These are phyloP conservation scores for Heliconius congener DNA, from an alignment of 1,140 invertebrate genomes.

Conservation along the genomic window DNA sequence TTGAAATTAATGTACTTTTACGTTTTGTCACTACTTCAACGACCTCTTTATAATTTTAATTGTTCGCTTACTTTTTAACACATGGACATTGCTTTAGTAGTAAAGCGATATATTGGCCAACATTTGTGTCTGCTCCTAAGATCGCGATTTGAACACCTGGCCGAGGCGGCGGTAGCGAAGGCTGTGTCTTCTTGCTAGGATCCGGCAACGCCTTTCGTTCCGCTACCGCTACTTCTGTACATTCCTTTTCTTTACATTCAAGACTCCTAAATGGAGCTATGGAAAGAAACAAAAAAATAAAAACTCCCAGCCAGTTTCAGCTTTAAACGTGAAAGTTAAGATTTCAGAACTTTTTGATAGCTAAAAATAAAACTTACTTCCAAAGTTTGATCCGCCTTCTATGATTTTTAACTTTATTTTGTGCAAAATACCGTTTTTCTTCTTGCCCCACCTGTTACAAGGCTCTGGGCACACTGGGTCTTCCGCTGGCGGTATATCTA, in stretches of 20 bases:
- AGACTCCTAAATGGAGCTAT: conserved; percentile 66
- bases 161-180: conserved; percentile 48
- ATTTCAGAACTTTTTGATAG: conserved; percentile 6
- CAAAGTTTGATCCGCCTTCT: conserved; percentile 73
- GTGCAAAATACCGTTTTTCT: conserved; percentile 62
- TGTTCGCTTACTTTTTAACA: neutral
- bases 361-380: conserved; percentile 49
- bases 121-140: conserved; percentile 62
- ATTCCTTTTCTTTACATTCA: conserved; percentile 47
- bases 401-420: conserved; percentile 66
- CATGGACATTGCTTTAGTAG: conserved; percentile 58
- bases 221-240: conserved; percentile 44
- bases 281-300: neutral
- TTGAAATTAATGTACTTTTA: neutral
- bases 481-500: conserved; percentile 52
- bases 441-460: conserved; percentile 51
- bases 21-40: neutral
- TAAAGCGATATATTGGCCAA: conserved; percentile 65
- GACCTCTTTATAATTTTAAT: neutral
- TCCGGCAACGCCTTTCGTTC: conserved; percentile 53
- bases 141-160: conserved; percentile 67
- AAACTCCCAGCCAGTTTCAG: neutral
- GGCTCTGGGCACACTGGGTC: conserved; percentile 56
- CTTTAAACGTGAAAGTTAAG: neutral
- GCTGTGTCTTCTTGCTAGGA: conserved; percentile 41